Conservation (phyloP, 2,888 invertebrate genomes). For the Fragum whitleyi region DNA sequence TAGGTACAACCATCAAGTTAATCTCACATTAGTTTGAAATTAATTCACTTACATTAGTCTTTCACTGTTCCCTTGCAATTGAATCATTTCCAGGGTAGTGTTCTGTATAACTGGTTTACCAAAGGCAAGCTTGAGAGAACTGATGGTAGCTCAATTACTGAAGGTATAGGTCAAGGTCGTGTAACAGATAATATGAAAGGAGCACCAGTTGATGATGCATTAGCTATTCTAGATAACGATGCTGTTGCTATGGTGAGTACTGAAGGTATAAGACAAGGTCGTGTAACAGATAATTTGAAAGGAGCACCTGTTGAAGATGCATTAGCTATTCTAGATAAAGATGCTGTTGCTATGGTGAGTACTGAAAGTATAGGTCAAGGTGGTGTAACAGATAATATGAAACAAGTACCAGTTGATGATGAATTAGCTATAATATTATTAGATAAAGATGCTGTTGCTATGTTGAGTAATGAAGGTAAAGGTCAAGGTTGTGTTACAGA, state of each 20-base stretch:
- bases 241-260: conserved; percentile 83
- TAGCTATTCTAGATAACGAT: conserved; percentile 80
- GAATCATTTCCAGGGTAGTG: conserved; percentile 81
- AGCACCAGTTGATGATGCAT: conserved; percentile 84
- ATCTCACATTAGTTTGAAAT: no score
- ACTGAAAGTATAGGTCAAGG: neutral
- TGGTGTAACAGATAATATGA: no score
- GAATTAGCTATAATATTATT: conserved; percentile 80
- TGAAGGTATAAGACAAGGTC: conserved; percentile 85
- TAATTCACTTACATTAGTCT: no score
- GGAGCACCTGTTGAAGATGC: conserved; percentile 85
- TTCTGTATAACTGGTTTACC: conserved; percentile 83
- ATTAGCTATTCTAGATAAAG: conserved; percentile 78
- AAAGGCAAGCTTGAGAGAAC: conserved; percentile 83
- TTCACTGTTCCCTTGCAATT: no score
- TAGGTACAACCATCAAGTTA: no score
- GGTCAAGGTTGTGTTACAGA: no score
- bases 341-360: conserved; percentile 83
- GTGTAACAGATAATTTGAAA: conserved; percentile 84
- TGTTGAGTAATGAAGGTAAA: no score
- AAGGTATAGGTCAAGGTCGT: conserved; percentile 85
- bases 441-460: no score
- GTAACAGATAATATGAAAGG: conserved; percentile 84
- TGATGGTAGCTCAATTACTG: conserved; percentile 83
- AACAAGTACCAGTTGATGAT: no score